Conservation (phyloP, 2,797 vertebrate genomes). For the Chelon auratus region DNA sequence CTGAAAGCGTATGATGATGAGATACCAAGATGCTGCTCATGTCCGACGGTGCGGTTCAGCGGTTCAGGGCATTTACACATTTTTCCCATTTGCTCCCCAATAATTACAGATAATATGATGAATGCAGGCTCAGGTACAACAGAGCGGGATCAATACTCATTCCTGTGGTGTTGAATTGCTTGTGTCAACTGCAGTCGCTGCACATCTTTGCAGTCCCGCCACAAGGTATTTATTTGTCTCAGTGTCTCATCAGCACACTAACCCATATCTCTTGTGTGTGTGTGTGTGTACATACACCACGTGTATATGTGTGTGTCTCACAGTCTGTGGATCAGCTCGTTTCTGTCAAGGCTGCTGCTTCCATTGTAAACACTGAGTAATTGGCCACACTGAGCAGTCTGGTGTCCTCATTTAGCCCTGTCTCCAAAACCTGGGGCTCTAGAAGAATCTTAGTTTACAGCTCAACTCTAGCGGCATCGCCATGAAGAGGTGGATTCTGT, state of each 20-base stretch:
- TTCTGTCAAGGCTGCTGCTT: constrained; percentile 39
- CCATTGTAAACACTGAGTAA: constrained; percentile 58
- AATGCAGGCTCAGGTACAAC: constrained; percentile 26
- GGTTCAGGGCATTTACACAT: constrained; percentile 19
- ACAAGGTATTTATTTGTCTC: constrained; percentile 54
- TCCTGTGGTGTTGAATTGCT: constrained; percentile 28
- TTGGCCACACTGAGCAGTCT: constrained; percentile 42
- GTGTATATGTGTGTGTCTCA: constrained; percentile 42
- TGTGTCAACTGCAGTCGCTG: constrained; percentile 12
- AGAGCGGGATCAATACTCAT: constrained; percentile 40
- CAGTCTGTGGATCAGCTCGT: constrained; percentile 37
- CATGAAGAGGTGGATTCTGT: background rate
- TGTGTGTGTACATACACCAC: constrained; percentile 17
- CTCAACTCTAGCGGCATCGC: background rate
- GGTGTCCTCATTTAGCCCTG: constrained; percentile 35
- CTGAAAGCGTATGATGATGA: constrained; percentile 31
- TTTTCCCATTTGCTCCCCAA: constrained; percentile 8
- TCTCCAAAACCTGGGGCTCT: constrained; percentile 7
- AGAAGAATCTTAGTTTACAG: background rate
- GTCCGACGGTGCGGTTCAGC: constrained; percentile 22
- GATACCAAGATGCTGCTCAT: constrained; percentile 38
- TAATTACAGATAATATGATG: constrained; percentile 49
- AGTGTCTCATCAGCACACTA: constrained; percentile 39
- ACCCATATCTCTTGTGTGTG: constrained; percentile 43
- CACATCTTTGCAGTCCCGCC: constrained; percentile 31